Percentiles rank a stretch among this genome's conserved stretches.
These are phyloP conservation scores for Podarcis lilfordi DNA, from an alignment of 2,797 vertebrate species.

Conservation along the genomic window DNA sequence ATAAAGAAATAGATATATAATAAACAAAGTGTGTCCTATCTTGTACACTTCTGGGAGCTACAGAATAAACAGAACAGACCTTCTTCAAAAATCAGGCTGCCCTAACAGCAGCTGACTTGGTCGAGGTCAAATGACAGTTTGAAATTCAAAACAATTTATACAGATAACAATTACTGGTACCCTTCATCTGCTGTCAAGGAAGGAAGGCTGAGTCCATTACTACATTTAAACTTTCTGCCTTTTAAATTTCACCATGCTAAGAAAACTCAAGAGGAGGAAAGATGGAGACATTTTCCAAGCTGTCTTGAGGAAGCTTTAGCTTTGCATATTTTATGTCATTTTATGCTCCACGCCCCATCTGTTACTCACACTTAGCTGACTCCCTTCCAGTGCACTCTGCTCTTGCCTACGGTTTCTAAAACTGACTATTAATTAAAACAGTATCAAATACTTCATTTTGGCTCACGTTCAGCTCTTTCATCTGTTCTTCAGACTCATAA, in stretches of 20 bases:
- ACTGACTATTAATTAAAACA: neutral
- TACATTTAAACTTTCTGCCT: neutral
- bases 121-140: neutral
- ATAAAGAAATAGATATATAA: neutral
- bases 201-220: too few relatives aligned
- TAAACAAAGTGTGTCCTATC: neutral
- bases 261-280: neutral
- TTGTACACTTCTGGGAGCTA: neutral
- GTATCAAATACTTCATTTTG: neutral
- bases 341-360: neutral
- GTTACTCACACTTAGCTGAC: neutral
- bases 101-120: neutral
- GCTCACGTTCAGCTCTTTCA: neutral
- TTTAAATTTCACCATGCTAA: neutral
- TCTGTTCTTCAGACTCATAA: neutral
- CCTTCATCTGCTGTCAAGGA: neutral
- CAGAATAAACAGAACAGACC: neutral
- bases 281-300: neutral
- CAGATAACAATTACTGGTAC: neutral
- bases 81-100: neutral
- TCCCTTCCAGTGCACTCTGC: neutral
- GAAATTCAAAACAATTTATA: neutral
- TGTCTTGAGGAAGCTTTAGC: neutral
- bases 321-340: neutral
- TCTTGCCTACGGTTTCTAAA: neutral